Percentiles rank a stretch among this genome's conserved stretches.
Conservation (phyloP, 2,113 vertebrate genomes). For the Corythoichthys intestinalis region DNA sequence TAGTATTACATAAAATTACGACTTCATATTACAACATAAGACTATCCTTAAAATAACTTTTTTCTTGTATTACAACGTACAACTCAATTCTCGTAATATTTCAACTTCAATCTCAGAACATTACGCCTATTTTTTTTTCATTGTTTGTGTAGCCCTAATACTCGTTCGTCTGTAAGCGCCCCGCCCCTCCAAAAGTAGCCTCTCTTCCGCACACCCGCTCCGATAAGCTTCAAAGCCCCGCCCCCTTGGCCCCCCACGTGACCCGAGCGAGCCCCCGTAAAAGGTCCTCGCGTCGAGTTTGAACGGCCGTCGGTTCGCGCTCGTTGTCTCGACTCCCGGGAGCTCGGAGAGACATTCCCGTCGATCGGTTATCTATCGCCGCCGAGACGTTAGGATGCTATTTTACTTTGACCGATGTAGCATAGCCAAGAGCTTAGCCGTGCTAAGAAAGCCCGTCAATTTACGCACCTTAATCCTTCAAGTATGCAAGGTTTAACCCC, state of each 20-base stretch:
- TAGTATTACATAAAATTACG: no score
- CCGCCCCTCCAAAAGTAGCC: constrained; percentile 33
- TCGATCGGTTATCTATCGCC: constrained; percentile 10
- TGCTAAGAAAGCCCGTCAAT: constrained; percentile 56
- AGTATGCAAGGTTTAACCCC: constrained; percentile 61
- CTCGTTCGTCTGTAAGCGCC: constrained; percentile 57
- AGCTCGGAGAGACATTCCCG: no score
- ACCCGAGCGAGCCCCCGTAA: constrained; percentile 13
- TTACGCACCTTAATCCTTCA: constrained; percentile 74
- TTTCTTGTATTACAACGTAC: no score
- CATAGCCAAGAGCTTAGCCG: constrained; percentile 57
- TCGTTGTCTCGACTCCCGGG: no score
- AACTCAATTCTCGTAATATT: no score
- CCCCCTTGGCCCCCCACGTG: constrained; percentile 14
- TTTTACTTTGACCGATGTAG: constrained; percentile 61
- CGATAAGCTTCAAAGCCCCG: constrained; percentile 42
- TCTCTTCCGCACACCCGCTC: constrained; percentile 38
- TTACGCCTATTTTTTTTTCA: no score
- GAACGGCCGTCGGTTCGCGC: not conserved
- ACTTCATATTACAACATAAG: no score
- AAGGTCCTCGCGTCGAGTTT: not conserved
- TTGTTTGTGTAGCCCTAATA: no score
- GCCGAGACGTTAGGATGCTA: constrained; percentile 40
- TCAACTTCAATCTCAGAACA: no score
- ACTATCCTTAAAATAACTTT: no score